A percentile compares a stretch with the other conserved stretches of the same genome.
These are phyloP conservation scores for Sipha flava DNA, from an alignment of 1,140 invertebrate genomes.

Conservation along the genomic window DNA sequence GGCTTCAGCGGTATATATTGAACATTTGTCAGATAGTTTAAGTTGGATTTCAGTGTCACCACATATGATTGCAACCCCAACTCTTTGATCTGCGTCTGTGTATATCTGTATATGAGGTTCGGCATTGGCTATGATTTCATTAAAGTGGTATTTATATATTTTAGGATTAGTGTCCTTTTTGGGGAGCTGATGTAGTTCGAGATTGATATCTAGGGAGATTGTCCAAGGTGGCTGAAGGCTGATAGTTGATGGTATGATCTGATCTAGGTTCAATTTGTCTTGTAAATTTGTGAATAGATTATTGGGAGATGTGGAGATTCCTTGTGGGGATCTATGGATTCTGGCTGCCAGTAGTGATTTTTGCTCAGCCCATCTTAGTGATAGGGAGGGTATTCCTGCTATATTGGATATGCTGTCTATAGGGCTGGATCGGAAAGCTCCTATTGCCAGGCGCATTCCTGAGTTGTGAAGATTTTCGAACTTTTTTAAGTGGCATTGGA, in stretches of 20 bases:
- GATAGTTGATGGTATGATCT: no score
- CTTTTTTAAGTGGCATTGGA: no score
- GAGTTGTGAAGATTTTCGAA: not conserved
- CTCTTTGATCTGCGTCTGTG: not conserved
- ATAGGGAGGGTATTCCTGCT: slow-evolving; percentile 6
- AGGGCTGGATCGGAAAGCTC: not conserved
- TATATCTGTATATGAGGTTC: not conserved
- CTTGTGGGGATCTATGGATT: no score
- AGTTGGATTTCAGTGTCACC: not conserved
- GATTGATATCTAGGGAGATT: no score
- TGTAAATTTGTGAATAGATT: no score
- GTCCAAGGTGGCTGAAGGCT: no score
- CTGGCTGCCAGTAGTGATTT: not conserved
- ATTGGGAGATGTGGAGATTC: no score
- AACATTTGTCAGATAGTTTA: not conserved
- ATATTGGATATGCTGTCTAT: not conserved
- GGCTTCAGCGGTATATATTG: not conserved
- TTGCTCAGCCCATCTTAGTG: not conserved
- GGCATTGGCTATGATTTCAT: not conserved
- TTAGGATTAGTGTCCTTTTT: no score
- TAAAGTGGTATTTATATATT: not conserved
- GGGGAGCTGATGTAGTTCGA: no score
- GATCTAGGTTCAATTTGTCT: no score
- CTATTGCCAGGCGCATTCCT: not conserved
- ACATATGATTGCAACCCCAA: not conserved